phyloP scores from a whole-genome alignment of 2,888 invertebrate species.

The Achlya flavicornis region DNA sequence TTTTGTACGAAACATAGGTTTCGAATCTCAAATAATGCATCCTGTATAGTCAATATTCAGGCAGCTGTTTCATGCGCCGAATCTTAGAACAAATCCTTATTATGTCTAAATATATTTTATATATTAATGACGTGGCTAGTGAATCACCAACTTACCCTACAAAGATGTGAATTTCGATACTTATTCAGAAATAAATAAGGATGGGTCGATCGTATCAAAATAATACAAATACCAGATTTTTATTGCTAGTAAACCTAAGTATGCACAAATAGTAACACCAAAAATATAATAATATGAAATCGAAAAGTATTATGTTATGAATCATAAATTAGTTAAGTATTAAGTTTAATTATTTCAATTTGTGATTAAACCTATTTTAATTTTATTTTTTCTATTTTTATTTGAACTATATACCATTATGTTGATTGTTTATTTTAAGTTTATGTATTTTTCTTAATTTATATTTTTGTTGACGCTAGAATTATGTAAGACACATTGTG shows the following conservation, averaged over 20 bases:
- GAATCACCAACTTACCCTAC: too few relatives aligned
- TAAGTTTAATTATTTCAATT: conserved; percentile 14
- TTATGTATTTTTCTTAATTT: background rate
- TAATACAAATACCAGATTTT: too few relatives aligned
- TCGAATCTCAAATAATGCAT: too few relatives aligned
- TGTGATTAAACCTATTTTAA: background rate
- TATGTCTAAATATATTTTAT: too few relatives aligned
- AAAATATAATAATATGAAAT: conserved; percentile 31
- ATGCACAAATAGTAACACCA: conserved; percentile 12
- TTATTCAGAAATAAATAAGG: too few relatives aligned
- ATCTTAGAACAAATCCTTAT: too few relatives aligned
- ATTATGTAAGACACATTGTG: conserved; percentile 30
- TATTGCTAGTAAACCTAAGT: background rate
- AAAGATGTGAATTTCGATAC: too few relatives aligned
- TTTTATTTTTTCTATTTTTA: background rate
- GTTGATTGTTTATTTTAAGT: background rate
- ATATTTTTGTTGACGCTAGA: conserved; percentile 23
- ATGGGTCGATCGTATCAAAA: too few relatives aligned
- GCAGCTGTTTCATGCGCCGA: too few relatives aligned
- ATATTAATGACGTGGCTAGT: too few relatives aligned
- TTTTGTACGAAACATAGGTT: too few relatives aligned
- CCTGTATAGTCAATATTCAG: too few relatives aligned
- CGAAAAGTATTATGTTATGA: conserved; percentile 45
- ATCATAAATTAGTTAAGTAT: conserved; percentile 32
- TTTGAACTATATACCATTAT: background rate